These are phyloP conservation scores for Lineus longissimus DNA, from an alignment of 1,140 invertebrate species.

Conservation along the genomic window DNA sequence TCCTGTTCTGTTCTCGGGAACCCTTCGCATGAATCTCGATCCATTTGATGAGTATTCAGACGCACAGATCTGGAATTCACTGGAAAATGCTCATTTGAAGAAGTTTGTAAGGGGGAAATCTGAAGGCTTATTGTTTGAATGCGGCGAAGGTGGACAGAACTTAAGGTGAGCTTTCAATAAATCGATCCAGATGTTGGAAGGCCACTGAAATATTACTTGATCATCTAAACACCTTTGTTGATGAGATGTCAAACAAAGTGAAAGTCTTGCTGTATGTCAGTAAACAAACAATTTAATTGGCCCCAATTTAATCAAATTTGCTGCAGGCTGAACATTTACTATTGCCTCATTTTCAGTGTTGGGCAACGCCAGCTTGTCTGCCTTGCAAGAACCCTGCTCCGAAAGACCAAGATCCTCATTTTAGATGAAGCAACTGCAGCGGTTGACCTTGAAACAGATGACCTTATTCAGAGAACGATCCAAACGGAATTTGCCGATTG, in stretches of 20 bases:
- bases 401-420: constrained; percentile 85
- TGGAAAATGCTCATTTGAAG: constrained; percentile 66
- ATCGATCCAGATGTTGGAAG: too few relatives aligned
- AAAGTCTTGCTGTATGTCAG: too few relatives aligned
- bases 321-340: too few relatives aligned
- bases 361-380: constrained; percentile 85
- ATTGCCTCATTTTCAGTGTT: constrained; percentile 61
- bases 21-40: constrained; percentile 78
- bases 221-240: too few relatives aligned
- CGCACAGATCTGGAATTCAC: constrained; percentile 65
- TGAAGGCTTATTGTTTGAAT: constrained; percentile 42
- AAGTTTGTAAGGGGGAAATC: constrained; percentile 40
- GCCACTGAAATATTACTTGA: too few relatives aligned
- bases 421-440: constrained; percentile 92
- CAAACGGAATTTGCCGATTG: constrained; percentile 79
- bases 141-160: constrained; percentile 54
- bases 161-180: constrained; percentile 42
- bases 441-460: constrained; percentile 59
- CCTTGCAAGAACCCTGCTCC: constrained; percentile 75
- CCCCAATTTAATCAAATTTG: too few relatives aligned
- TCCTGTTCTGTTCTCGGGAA: constrained; percentile 81
- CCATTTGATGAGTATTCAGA: constrained; percentile 73
- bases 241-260: too few relatives aligned
- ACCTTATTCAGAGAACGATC: constrained; percentile 86
- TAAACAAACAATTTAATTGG: too few relatives aligned